Percentiles rank a stretch among this genome's conserved stretches.
Conservation (phyloP, 2,888 invertebrate species). For the Calliphora vomitoria region DNA sequence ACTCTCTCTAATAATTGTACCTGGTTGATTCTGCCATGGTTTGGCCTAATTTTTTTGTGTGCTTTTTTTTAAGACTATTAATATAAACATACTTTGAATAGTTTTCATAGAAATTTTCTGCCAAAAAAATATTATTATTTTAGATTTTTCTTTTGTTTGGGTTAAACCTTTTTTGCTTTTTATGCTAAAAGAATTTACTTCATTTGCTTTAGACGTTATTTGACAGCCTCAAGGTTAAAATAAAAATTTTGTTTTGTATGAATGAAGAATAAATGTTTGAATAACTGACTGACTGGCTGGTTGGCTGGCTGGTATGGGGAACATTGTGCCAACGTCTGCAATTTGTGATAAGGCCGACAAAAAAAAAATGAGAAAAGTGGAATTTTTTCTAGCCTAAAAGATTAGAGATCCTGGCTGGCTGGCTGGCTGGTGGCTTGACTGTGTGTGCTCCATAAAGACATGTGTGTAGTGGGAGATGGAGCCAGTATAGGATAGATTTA, state of each 20-base stretch:
- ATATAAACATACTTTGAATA: slow-evolving; percentile 37
- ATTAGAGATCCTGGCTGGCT: slow-evolving; percentile 45
- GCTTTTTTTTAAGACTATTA: slow-evolving; percentile 19
- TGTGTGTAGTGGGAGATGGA: not conserved
- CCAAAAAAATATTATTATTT: slow-evolving; percentile 47
- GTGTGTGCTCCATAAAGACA: not conserved
- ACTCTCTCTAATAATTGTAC: too few species aligned
- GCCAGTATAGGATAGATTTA: not conserved
- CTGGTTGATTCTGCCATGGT: too few species aligned
- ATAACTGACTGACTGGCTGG: slow-evolving; percentile 40
- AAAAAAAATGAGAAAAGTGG: slow-evolving; percentile 1
- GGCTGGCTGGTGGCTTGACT: slow-evolving; percentile 14
- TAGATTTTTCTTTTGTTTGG: not conserved
- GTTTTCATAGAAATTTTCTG: slow-evolving; percentile 34
- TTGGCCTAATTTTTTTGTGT: slow-evolving; percentile 9
- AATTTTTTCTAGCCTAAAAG: slow-evolving; percentile 45
- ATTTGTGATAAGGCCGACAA: slow-evolving; percentile 65
- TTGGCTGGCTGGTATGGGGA: slow-evolving; percentile 3
- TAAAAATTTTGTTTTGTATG: slow-evolving; percentile 39
- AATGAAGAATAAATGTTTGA: slow-evolving; percentile 31
- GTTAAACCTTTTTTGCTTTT: slow-evolving; percentile 26
- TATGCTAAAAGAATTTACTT: slow-evolving; percentile 49
- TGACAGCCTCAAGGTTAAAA: slow-evolving; percentile 62
- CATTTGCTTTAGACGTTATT: slow-evolving; percentile 44
- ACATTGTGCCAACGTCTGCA: slow-evolving; percentile 68